phyloP scores from a whole-genome alignment of 2,797 vertebrate genomes.

The Microctenopoma lineatum region DNA sequence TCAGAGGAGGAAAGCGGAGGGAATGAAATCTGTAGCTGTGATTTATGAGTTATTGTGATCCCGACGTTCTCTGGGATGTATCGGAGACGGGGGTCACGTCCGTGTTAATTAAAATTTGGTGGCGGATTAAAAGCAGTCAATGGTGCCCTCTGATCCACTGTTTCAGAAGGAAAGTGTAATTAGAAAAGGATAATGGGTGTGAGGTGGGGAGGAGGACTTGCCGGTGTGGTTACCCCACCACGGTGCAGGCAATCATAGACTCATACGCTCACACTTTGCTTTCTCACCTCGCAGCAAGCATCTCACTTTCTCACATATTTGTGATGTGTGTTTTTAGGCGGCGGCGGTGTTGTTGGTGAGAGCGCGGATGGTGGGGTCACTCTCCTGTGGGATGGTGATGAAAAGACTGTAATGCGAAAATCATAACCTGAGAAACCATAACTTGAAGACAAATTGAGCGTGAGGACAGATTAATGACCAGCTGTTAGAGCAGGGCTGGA shows the following conservation, averaged over 20 bases:
- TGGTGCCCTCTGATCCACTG: constrained; percentile 79
- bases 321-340: constrained; percentile 14
- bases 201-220: constrained; percentile 22
- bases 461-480: constrained; percentile 69
- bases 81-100: constrained; percentile 76
- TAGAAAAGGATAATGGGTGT: constrained; percentile 78
- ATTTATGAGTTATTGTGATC: constrained; percentile 84
- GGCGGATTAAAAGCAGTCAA: constrained; percentile 83
- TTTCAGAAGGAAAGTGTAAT: constrained; percentile 82
- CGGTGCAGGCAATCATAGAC: constrained; percentile 7
- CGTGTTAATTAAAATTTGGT: constrained; percentile 84
- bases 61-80: constrained; percentile 73
- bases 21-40: constrained; percentile 76
- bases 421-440: constrained; percentile 76
- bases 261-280: background rate
- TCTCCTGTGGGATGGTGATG: constrained; percentile 47
- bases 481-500: constrained; percentile 57
- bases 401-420: constrained; percentile 69
- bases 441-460: constrained; percentile 69
- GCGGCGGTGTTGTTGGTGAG: background rate
- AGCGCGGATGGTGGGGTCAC: constrained; percentile 40
- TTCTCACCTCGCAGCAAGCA: background rate
- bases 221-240: constrained; percentile 26
- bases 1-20: constrained; percentile 64
- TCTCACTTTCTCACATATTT: constrained; percentile 17